A percentile compares a stretch with the other conserved stretches of the same genome.
phyloP scores from a whole-genome alignment of 2,888 invertebrate species.

The Platycnemis pennipes region DNA sequence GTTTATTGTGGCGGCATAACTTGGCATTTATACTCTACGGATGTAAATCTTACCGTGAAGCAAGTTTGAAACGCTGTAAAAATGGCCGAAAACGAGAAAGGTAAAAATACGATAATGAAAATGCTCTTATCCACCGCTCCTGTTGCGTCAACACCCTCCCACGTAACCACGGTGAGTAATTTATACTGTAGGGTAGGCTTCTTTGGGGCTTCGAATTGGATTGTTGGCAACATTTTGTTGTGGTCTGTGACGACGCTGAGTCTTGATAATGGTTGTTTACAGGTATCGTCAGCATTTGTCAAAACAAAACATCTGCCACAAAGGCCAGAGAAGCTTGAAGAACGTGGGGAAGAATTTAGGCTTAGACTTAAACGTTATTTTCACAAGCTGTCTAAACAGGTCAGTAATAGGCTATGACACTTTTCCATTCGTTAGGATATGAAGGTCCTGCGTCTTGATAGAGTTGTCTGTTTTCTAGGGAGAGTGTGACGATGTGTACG shows the following conservation, averaged over 20 bases:
- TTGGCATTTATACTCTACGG: too few relatives aligned
- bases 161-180: conserved; percentile 4
- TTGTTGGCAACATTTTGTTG: conserved; percentile 65
- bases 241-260: background rate
- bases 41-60: background rate
- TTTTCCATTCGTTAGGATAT: background rate
- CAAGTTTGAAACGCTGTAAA: background rate
- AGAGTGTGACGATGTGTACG: conserved; percentile 75
- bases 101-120: conserved; percentile 73
- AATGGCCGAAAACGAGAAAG: conserved; percentile 71
- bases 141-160: conserved; percentile 68
- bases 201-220: background rate
- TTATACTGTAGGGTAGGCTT: background rate
- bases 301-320: background rate
- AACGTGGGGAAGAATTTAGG: conserved; percentile 45
- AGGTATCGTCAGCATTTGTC: conserved; percentile 20
- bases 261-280: background rate
- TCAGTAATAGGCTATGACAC: background rate
- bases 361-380: conserved; percentile 51
- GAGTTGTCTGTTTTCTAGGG: background rate
- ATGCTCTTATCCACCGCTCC: conserved; percentile 73
- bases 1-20: too few relatives aligned
- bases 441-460: background rate
- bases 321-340: background rate
- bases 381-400: conserved; percentile 47